Percentiles rank a stretch among this genome's conserved stretches.
Conservation (phyloP, 2,797 vertebrate species). For the Siniperca scherzeri region DNA sequence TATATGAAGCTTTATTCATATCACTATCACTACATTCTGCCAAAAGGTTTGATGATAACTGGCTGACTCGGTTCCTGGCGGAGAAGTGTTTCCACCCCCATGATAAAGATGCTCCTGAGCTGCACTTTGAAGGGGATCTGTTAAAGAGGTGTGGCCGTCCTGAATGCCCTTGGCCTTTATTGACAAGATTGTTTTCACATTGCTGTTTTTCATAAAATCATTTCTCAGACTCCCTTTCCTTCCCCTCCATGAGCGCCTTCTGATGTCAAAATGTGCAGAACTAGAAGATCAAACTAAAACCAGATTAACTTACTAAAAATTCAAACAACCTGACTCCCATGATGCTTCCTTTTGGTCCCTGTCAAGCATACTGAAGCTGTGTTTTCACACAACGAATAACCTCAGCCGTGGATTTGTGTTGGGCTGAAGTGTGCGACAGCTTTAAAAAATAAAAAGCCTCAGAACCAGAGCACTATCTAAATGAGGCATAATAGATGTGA, state of each 20-base stretch:
- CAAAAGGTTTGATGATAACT: conserved; percentile 36
- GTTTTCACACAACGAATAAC: conserved; percentile 34
- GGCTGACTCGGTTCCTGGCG: not conserved
- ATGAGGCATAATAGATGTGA: conserved; percentile 78
- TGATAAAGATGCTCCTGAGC: conserved; percentile 18
- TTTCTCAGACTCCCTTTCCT: not conserved
- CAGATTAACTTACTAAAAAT: conserved; percentile 38
- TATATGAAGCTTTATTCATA: not conserved
- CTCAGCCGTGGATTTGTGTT: conserved; percentile 34
- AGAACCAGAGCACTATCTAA: conserved; percentile 61
- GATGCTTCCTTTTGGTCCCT: conserved; percentile 33
- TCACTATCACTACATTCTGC: conserved; percentile 7
- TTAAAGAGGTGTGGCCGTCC: conserved; percentile 17
- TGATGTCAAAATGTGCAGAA: conserved; percentile 19
- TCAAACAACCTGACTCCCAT: conserved; percentile 2
- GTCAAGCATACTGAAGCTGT: conserved; percentile 19
- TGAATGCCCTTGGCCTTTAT: conserved; percentile 38
- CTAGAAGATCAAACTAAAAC: conserved; percentile 43
- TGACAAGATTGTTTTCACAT: conserved; percentile 32
- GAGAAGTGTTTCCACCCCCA: conserved; percentile 1
- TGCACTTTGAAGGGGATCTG: conserved; percentile 27
- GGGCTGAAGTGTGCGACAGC: conserved; percentile 38
- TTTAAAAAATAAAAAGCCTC: conserved; percentile 29
- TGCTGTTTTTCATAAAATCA: conserved; percentile 5
- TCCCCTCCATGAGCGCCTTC: not conserved